Conservation (phyloP, 2,797 vertebrate species). For the Myotis planiceps region DNA sequence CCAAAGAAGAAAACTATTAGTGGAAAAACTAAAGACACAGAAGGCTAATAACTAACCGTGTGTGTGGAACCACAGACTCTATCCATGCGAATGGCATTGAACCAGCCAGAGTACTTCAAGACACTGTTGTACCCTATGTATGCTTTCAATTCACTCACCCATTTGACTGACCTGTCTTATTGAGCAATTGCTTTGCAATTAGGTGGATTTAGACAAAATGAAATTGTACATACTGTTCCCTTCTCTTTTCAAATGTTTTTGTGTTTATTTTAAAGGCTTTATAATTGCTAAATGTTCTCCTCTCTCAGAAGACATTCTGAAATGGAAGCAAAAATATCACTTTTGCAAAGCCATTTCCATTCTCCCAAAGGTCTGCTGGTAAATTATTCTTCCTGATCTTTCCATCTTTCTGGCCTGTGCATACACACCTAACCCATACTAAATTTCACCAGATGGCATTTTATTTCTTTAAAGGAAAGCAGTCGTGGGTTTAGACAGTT, state of each 20-base stretch:
- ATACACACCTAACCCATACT: conserved; percentile 80
- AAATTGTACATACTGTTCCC: conserved; percentile 35
- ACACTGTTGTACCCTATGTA: not conserved
- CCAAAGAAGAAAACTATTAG: conserved; percentile 8
- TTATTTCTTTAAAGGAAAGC: conserved; percentile 81
- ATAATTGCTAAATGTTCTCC: conserved; percentile 70
- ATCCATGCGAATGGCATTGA: not conserved
- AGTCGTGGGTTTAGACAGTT: conserved; percentile 80
- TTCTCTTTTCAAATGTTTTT: conserved; percentile 60
- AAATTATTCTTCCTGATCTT: conserved; percentile 81
- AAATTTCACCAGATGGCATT: conserved; percentile 80
- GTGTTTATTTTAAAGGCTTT: conserved; percentile 66
- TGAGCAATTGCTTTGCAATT: conserved; percentile 43
- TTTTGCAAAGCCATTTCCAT: conserved; percentile 75
- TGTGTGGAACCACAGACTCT: not conserved
- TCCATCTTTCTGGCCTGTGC: conserved; percentile 77
- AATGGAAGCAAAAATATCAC: conserved; percentile 71
- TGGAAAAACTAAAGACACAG: not conserved
- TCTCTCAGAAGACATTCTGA: conserved; percentile 74
- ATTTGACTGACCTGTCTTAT: conserved; percentile 27
- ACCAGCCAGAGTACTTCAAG: not conserved
- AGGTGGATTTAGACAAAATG: conserved; percentile 28
- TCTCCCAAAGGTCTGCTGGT: conserved; percentile 76
- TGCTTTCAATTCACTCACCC: not conserved
- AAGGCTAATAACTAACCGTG: not conserved